These are phyloP conservation scores for Crotophaga sulcirostris DNA, from an alignment of 2,113 vertebrate species.

Conservation along the genomic window DNA sequence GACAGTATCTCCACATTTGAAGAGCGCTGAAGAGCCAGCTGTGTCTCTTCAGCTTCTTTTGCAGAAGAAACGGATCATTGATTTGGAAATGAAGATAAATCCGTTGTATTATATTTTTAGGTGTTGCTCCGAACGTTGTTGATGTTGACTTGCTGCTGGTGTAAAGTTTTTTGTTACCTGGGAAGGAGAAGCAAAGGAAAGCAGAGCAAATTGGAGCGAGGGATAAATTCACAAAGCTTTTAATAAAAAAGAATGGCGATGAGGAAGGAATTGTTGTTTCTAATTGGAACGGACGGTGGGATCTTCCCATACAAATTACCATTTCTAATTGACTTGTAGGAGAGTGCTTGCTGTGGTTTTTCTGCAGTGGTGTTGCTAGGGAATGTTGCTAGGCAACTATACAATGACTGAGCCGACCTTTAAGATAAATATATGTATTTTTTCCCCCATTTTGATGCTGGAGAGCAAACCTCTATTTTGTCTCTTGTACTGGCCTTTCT, in stretches of 20 bases:
- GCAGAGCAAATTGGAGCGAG: neutral
- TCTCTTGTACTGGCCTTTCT: neutral
- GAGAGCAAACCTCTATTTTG: conserved; percentile 38
- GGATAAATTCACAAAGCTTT: neutral
- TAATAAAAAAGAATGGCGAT: neutral
- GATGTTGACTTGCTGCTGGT: accelerated
- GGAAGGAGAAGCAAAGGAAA: neutral
- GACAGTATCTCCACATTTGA: neutral
- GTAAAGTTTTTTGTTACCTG: conserved; percentile 18
- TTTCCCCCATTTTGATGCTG: conserved; percentile 40
- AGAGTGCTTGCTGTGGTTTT: conserved; percentile 11
- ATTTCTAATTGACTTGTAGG: conserved; percentile 67
- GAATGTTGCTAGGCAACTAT: conserved; percentile 68
- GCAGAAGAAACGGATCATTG: neutral
- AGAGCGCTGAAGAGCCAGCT: neutral
- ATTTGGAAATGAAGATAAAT: neutral
- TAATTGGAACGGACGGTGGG: neutral
- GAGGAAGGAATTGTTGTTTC: neutral
- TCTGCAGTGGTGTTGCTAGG: conserved; percentile 63
- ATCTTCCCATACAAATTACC: conserved; percentile 58
- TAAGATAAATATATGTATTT: conserved; percentile 69
- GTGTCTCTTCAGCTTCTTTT: neutral
- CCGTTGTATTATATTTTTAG: neutral
- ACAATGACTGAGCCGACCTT: conserved; percentile 62
- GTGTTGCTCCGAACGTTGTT: neutral